A percentile compares a stretch with the other conserved stretches of the same genome.
Conservation (phyloP, 2,113 vertebrate genomes). For the Herpailurus yagouaroundi region DNA sequence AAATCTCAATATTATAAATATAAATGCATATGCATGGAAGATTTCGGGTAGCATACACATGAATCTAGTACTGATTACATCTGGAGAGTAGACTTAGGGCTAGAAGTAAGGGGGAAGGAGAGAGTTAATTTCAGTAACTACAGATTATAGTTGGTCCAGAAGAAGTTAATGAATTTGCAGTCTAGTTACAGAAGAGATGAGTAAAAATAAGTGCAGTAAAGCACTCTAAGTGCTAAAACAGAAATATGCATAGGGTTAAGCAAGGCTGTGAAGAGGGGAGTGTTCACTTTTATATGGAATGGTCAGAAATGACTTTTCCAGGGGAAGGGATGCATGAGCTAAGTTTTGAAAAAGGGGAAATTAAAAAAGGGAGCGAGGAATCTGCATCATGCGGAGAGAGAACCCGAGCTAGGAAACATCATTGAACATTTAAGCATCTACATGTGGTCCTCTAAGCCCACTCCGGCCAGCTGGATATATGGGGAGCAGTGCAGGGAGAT, state of each 20-base stretch:
- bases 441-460: not conserved
- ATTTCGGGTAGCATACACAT: not conserved
- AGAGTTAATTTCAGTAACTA: not conserved
- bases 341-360: not conserved
- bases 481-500: too few species aligned
- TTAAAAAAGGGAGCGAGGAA: not conserved
- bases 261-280: not conserved
- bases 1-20: not conserved
- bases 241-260: not conserved
- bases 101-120: not conserved
- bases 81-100: not conserved
- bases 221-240: not conserved
- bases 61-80: not conserved
- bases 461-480: not conserved
- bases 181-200: not conserved
- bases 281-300: not conserved
- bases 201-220: not conserved
- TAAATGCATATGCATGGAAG: not conserved
- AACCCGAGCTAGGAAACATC: not conserved
- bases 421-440: not conserved
- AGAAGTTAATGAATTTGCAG: not conserved
- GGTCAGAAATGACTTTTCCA: slow-evolving; percentile 25
- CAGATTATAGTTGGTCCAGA: not conserved
- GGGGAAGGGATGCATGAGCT: not conserved
- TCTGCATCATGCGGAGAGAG: not conserved